These are phyloP conservation scores for Heptranchias perlo DNA, from an alignment of 2,113 vertebrate genomes.

Conservation along the genomic window DNA sequence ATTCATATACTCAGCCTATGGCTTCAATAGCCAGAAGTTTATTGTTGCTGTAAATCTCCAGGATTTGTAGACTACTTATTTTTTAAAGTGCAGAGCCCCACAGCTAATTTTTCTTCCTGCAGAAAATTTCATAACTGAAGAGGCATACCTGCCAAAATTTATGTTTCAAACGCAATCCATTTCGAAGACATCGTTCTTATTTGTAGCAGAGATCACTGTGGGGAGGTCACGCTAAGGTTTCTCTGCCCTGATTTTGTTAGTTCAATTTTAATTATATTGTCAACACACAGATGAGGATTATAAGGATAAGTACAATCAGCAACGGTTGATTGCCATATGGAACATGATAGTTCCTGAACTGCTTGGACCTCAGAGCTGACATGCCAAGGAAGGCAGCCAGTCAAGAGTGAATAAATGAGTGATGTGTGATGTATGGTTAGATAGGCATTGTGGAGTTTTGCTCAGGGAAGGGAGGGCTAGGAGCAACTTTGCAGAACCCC, in stretches of 20 bases:
- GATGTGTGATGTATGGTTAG: neutral
- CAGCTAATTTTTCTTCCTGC: neutral
- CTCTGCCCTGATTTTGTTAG: neutral
- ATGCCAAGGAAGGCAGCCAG: neutral
- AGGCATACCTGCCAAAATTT: neutral
- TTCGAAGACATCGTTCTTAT: neutral
- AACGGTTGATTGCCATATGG: neutral
- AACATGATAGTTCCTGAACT: constrained; percentile 5
- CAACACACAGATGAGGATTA: neutral
- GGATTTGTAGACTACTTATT: neutral
- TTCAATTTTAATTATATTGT: neutral
- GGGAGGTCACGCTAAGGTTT: neutral
- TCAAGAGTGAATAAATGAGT: neutral
- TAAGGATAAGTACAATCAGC: constrained; percentile 2
- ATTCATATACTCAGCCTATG: neutral
- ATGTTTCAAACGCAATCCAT: neutral
- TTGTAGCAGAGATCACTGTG: neutral
- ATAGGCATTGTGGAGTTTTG: neutral
- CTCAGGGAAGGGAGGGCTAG: neutral
- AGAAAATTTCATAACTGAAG: constrained; percentile 2
- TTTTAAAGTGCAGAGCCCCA: neutral
- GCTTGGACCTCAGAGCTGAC: neutral
- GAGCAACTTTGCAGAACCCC: neutral
- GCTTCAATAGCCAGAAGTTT: constrained; percentile 11
- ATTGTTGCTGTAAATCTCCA: constrained; percentile 30